Evolutionary conservation across 2,888 invertebrate species (phyloP).

Genomic region (Malthinus flaveolus): DNA sequence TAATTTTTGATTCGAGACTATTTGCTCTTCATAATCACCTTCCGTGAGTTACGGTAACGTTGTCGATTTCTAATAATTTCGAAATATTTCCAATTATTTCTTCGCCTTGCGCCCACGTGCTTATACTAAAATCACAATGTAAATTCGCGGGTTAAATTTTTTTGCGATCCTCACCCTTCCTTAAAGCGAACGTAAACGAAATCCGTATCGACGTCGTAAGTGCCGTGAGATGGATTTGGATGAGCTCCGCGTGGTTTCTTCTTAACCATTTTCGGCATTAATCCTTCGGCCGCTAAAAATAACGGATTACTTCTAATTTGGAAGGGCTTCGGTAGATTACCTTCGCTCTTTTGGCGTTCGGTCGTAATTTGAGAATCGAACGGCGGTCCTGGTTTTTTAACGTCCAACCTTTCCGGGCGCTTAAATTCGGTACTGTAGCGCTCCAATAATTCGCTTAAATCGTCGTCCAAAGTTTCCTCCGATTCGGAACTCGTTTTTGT

Average conservation of each 20-base stretch:
- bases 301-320: too few relatives aligned
- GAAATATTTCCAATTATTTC: constrained; percentile 71
- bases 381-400: constrained; percentile 92
- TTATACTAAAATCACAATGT: constrained; percentile 52
- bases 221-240: constrained; percentile 44
- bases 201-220: constrained; percentile 71
- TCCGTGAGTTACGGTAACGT: constrained; percentile 64
- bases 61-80: constrained; percentile 69
- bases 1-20: constrained; percentile 7
- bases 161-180: constrained; percentile 61
- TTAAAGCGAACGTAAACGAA: constrained; percentile 79
- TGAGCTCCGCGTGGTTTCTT: constrained; percentile 50
- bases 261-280: constrained; percentile 48
- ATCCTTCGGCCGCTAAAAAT: too few relatives aligned
- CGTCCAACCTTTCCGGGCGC: constrained; percentile 86
- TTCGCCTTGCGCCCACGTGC: constrained; percentile 74
- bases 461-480: constrained; percentile 41
- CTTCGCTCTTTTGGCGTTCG: not conserved
- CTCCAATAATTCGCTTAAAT: constrained; percentile 63
- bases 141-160: not conserved
- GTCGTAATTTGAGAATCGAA: constrained; percentile 66
- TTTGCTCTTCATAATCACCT: constrained; percentile 55
- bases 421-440: constrained; percentile 78
- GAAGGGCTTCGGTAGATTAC: not conserved
- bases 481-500: constrained; percentile 30